phyloP scores from a whole-genome alignment of 2,888 invertebrate species.

The Sympetrum striolatum region DNA sequence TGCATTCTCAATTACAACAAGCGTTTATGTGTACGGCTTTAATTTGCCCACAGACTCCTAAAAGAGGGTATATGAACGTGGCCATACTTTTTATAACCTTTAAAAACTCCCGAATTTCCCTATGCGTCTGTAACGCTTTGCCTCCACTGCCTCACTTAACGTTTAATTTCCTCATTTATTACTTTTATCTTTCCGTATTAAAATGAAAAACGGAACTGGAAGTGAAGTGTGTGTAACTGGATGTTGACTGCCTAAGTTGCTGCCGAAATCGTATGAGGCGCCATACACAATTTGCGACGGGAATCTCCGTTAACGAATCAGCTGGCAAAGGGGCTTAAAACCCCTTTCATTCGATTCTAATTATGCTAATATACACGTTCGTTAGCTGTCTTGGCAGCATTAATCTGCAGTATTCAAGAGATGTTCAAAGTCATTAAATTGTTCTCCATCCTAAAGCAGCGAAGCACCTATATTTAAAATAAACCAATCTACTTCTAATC shows the following conservation, averaged over 20 bases:
- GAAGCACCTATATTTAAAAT: too few relatives aligned
- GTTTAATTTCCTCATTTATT: background rate
- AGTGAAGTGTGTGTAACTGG: background rate
- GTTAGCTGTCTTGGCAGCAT: too few relatives aligned
- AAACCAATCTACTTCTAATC: too few relatives aligned
- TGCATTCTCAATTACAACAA: background rate
- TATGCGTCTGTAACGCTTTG: background rate
- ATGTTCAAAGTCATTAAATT: too few relatives aligned
- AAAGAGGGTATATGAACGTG: background rate
- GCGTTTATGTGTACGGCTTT: background rate
- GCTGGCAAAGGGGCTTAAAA: too few relatives aligned
- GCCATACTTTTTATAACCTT: background rate
- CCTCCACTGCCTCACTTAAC: background rate
- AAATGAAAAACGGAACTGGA: background rate
- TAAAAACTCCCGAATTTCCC: background rate
- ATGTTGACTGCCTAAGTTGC: background rate
- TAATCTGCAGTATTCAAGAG: too few relatives aligned
- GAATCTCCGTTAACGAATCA: too few relatives aligned
- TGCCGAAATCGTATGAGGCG: too few relatives aligned
- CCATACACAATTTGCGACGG: too few relatives aligned
- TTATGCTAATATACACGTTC: too few relatives aligned
- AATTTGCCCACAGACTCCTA: background rate
- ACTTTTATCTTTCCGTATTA: background rate
- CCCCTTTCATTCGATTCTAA: too few relatives aligned
- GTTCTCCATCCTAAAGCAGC: too few relatives aligned